Base-by-base conservation (phyloP, 2,888 invertebrate species). In the Amphiduros pacificus region DNA sequence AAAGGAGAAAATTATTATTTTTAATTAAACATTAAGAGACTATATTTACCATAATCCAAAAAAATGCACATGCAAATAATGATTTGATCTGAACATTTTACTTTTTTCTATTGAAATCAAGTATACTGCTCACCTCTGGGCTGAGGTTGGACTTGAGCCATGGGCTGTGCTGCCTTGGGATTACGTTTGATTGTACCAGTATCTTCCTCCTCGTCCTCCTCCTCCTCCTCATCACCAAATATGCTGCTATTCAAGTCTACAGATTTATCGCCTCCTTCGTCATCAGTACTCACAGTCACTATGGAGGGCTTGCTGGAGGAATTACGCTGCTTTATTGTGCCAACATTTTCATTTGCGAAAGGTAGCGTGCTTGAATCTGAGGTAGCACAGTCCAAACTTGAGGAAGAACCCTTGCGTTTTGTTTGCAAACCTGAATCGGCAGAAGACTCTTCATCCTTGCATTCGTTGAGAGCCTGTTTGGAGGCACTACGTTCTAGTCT, bases 291-390 rank as follows among this genome's bases (percentile, higher is more conserved):
- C 17, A 74, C 62, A 55, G 67, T 68, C 17, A 75, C 62, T 50
- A 79, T 74, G 49, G 77, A 77, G 14, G 78, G 73, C 66, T 79
- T 80, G 14, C 66, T 59, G 20, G 70, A 61, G 0, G 74, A 71
- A 26, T 72, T 74, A 71, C 91, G 86, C 78, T 96, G 96, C 81
- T 95, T 93, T 79, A 98, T 97, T 58, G 98, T 98, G 61, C 97
- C 98, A 40, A 96, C 95, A 84, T 98, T 97, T 82, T 98, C 97
- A 82, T 98, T 97, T 71, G 97, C 97, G 84, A 98, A 98, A 44
- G 97, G 97, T 66, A 86, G 71, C 20, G 83, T 78, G 84, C 94
- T 95, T 75, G 94, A 94, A 24, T 40, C 52, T 4, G 63, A 63
- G 22, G 55, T 36, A 22, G 49, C 56, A 9, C 58, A 55, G 36